Base-by-base conservation (phyloP, 2,797 vertebrate genomes). In the Ptychadena robeensis region DNA sequence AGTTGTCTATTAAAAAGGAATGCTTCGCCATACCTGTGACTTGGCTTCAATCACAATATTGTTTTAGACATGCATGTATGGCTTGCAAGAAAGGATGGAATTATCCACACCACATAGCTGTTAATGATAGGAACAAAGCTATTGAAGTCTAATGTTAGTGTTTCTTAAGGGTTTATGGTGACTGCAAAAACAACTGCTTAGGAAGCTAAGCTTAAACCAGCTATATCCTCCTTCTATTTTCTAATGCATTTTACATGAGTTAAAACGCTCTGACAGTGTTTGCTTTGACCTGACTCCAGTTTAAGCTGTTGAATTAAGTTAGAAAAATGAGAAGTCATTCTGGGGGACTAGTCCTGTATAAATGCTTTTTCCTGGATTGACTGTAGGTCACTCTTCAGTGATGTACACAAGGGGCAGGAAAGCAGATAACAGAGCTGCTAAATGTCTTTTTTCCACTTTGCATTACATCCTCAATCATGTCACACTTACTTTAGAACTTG, bases 161-260 rank as follows among this genome's bases (percentile, higher is more conserved):
- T 79, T 75, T 83, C 85, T 86, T 75, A 86, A 86, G 53, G 15
- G 64, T 90, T 91, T 90, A 87, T 86, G 87, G 73, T 72, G 66
- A 88, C 83, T 79, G 63, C 22, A 88, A 89, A 90, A 59, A 12
- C 86, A 88, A 88, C 38, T 80, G 75, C 71, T 88, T 83, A 18
- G 70, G 28, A 63, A 79, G 68, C 12, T 86, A 48, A 53, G 68
- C 53, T 80, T 80, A 70, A 27, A 9, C 28, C 22, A 76, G 53
- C 78, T 70, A 71, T 70, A 64, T 70, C 48, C 32, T 28, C 66
- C n/a, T 70, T 25, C 31, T 76, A 44, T 70, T 64, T 76, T 64
- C 65, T 75, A 75, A 85, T 85, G 63, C 53, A 85, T 80, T 80
- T 83, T 80, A 75, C 82, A 80, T 75, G 77, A 74, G 65, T 75